Conservation (phyloP, 2,797 vertebrate genomes). For the Bufotes viridis region DNA sequence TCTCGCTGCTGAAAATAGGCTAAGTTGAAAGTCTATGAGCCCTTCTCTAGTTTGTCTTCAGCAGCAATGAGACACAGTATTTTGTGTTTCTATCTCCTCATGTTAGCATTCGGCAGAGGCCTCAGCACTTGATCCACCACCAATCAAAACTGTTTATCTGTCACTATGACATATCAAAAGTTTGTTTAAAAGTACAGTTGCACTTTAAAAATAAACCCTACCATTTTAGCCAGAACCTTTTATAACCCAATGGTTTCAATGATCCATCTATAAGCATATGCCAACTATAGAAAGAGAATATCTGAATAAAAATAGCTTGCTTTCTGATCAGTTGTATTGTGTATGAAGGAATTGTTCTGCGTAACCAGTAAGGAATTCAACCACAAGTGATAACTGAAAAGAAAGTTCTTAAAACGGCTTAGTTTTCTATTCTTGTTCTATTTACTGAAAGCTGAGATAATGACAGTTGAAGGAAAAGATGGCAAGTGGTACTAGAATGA, state of each 20-base stretch:
- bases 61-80: no score
- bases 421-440: slow-evolving; percentile 57
- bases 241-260: background rate
- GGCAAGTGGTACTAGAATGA: slow-evolving; percentile 34
- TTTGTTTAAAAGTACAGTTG: background rate
- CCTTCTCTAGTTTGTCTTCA: no score
- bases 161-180: no score
- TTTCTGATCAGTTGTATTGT: slow-evolving; percentile 2
- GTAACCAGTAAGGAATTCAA: slow-evolving; percentile 43
- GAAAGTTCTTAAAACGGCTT: slow-evolving; percentile 53
- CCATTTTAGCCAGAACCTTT: background rate
- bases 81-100: no score
- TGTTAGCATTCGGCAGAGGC: no score
- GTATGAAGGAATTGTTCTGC: slow-evolving; percentile 2
- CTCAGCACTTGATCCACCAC: no score
- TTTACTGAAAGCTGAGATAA: slow-evolving; percentile 56
- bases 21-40: no score
- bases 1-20: no score
- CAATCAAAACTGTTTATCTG: no score
- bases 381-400: slow-evolving; percentile 40
- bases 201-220: background rate
- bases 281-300: background rate
- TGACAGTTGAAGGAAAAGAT: slow-evolving; percentile 44
- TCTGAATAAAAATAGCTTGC: background rate
- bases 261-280: background rate